Evolutionary conservation across 2,797 vertebrate genomes (phyloP).

Genomic region (Orestias chungarensis): DNA sequence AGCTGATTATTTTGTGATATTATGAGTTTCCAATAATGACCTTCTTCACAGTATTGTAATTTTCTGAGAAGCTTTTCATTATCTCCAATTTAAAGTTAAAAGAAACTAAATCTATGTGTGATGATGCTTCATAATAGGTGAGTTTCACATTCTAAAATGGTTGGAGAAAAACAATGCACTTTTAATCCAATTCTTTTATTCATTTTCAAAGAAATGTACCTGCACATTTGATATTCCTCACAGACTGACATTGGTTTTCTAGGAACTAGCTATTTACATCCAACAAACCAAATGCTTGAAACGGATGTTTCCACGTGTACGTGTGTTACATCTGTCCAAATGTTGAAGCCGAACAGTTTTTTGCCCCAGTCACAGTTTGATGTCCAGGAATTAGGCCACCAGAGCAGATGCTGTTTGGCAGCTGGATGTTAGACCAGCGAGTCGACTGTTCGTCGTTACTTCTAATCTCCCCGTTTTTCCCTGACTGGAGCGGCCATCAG

Average conservation of each 20-base stretch:
- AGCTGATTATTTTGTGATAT: too few species aligned
- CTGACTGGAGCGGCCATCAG: conserved; percentile 41
- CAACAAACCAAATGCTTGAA: background rate
- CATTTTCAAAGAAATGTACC: too few species aligned
- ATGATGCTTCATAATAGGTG: too few species aligned
- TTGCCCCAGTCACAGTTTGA: conserved; percentile 36
- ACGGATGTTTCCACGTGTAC: too few species aligned
- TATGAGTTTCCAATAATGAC: too few species aligned
- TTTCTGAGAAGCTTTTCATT: too few species aligned
- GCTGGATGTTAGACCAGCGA: conserved; percentile 22
- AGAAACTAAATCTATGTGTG: too few species aligned
- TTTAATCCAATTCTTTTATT: too few species aligned
- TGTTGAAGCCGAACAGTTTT: background rate
- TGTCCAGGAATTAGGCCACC: conserved; percentile 63
- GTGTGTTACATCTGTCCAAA: background rate
- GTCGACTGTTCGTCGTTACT: conserved; percentile 28
- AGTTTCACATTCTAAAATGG: too few species aligned
- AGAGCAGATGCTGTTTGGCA: conserved; percentile 64
- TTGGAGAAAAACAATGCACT: too few species aligned
- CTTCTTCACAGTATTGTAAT: too few species aligned
- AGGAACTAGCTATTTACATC: background rate
- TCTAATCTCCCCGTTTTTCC: conserved; percentile 38
- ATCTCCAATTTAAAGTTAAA: too few species aligned
- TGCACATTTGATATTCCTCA: background rate
- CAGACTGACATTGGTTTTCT: background rate